Base-by-base conservation (phyloP, 2,113 vertebrate species). In the Psettodes erumei region DNA sequence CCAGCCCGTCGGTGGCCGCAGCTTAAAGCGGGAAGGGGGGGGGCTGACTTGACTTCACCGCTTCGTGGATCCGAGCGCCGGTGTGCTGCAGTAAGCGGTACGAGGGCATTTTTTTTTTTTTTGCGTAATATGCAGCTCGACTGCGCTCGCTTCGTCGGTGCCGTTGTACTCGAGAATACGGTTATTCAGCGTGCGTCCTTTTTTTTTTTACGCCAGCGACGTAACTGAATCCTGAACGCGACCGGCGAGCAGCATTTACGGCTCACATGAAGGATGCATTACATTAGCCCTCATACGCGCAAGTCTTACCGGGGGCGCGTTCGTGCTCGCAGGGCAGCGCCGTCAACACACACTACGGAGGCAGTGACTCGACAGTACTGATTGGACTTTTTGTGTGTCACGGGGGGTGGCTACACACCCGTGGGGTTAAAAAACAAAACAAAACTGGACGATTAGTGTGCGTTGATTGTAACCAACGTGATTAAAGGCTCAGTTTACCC, bases 371-470 rank as follows among this genome's bases (percentile, higher is more conserved):
- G 78, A 32, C 69, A 37, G 35, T 45, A 28, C 70, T 13, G 47
- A 56, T 28, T 19, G 37, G n/a, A 64, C 9, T 6, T 64, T n/a
- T 35, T 51, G 38, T 40, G 3, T 51, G 0, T 75, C 47, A 63
- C 1, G 42, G 59, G n/a, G 59, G 59, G 55, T 77, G 68, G 71
- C 69, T 48, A 19, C 75, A 64, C 32, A 54, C 53, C 18, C 16
- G 0, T 59, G 8, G 42, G 23, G 56, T 69, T 61, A 50, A 47
- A n/a, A n/a, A n/a, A n/a, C n/a, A n/a, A n/a, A n/a, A n/a, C n/a
- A n/a, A n/a, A 74, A 60, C 28, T 18, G 45, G 58, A 50, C 21
- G 21, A 18, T 9, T 60, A 32, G 73, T 72, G 70, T 67, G 54
- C 40, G 43, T 62, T 45, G 43, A 59, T 75, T 40, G 42, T 54